Conservation (phyloP, 2,888 invertebrate species). For the Octodonta nipae region DNA sequence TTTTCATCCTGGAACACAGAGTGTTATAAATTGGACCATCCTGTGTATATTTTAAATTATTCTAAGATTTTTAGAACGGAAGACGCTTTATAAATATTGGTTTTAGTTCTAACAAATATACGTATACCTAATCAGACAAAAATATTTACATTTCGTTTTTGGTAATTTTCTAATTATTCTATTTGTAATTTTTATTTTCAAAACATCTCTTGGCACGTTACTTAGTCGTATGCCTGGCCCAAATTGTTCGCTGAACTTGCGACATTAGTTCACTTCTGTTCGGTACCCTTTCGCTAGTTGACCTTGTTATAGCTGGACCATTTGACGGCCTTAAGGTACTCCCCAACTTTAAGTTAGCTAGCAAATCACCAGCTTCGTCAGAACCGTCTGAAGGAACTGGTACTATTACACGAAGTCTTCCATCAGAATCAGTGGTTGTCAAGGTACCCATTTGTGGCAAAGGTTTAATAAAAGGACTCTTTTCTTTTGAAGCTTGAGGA, state of each 20-base stretch:
- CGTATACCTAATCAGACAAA: no score
- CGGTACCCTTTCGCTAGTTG: slow-evolving; percentile 75
- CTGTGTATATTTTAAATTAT: no score
- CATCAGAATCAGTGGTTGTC: slow-evolving; percentile 47
- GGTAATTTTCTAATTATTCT: no score
- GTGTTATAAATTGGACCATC: no score
- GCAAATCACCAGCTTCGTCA: slow-evolving; percentile 27
- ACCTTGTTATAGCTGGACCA: slow-evolving; percentile 55
- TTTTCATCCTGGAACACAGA: no score
- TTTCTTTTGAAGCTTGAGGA: slow-evolving; percentile 5
- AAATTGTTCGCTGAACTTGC: slow-evolving; percentile 65
- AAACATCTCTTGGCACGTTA: slow-evolving; percentile 29
- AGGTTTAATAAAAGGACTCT: slow-evolving; percentile 46
- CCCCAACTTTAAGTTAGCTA: slow-evolving; percentile 45
- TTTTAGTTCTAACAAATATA: no score
- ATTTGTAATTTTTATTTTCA: no score
- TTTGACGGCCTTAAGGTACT: slow-evolving; percentile 40
- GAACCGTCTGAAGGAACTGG: slow-evolving; percentile 39
- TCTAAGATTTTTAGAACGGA: no score
- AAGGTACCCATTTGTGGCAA: slow-evolving; percentile 50
- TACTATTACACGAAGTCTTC: slow-evolving; percentile 48
- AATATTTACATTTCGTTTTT: no score
- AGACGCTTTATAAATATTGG: no score
- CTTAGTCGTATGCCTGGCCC: slow-evolving; percentile 81
- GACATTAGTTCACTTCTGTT: slow-evolving; percentile 75